phyloP scores from a whole-genome alignment of 2,797 vertebrate species.

The Propithecus perrieri region DNA sequence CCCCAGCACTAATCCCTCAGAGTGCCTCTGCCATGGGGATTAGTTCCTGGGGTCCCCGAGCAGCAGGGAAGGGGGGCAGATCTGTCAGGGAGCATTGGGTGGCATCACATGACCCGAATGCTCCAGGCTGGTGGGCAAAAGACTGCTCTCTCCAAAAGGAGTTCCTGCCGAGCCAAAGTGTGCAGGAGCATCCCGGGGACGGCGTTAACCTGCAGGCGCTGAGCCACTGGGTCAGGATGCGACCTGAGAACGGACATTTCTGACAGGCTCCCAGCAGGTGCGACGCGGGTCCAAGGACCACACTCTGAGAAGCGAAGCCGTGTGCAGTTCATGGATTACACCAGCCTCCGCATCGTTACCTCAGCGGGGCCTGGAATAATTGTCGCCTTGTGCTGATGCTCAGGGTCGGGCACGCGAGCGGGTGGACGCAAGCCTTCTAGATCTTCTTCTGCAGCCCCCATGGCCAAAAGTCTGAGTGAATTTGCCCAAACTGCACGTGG shows the following conservation, averaged over 20 bases:
- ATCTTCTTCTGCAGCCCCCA: background rate
- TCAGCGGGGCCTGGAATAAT: background rate
- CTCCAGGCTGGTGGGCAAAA: background rate
- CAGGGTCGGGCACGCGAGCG: background rate
- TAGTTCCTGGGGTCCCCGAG: background rate
- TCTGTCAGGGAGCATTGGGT: background rate
- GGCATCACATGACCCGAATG: background rate
- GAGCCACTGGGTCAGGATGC: background rate
- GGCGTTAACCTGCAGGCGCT: background rate
- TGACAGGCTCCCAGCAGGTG: background rate
- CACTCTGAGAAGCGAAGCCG: background rate
- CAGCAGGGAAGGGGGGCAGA: background rate
- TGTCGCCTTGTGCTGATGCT: background rate
- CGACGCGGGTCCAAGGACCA: rapidly evolving
- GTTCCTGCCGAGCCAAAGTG: background rate
- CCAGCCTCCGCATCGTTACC: background rate
- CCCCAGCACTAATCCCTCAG: conserved; percentile 43
- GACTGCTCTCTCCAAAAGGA: background rate
- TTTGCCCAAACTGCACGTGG: background rate
- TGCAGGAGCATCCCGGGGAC: too few relatives aligned
- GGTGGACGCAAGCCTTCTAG: background rate
- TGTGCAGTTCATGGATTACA: too few relatives aligned
- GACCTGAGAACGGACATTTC: background rate
- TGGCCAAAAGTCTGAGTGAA: background rate
- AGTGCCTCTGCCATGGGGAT: conserved; percentile 2